Evolutionary conservation across 2,113 vertebrate species (phyloP).

Genomic region (Sturnira hondurensis): DNA sequence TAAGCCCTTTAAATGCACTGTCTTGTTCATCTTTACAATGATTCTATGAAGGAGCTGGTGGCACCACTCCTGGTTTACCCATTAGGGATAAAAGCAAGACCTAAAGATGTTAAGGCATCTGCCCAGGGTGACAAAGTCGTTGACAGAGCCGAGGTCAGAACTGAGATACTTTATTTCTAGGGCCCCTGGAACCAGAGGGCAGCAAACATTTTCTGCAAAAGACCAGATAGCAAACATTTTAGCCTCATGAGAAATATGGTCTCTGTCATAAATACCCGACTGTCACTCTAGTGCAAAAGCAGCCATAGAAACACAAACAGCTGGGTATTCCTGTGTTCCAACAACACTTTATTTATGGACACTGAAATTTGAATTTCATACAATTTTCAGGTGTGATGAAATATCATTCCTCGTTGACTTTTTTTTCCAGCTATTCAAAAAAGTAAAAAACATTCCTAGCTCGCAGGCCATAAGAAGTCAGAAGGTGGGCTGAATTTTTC

Average conservation of each 20-base stretch:
- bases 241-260: neutral
- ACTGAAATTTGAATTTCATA: neutral
- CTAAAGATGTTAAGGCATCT: neutral
- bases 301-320: neutral
- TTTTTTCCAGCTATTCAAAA: neutral
- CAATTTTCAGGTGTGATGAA: neutral
- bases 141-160: neutral
- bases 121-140: neutral
- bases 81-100: neutral
- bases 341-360: neutral
- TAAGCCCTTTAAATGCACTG: neutral
- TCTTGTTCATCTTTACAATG: neutral
- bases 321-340: neutral
- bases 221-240: neutral
- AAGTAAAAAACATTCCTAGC: neutral
- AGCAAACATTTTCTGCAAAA: neutral
- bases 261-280: neutral
- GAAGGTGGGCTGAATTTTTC: neutral
- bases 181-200: neutral
- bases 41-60: neutral
- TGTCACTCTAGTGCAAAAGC: neutral
- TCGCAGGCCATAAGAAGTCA: neutral
- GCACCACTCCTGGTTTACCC: neutral
- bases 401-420: neutral
- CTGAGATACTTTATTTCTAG: neutral